Percentiles rank a stretch among this genome's conserved stretches.
These are phyloP conservation scores for Gallinago paraguaiae DNA, from an alignment of 2,113 vertebrate genomes.

Conservation along the genomic window DNA sequence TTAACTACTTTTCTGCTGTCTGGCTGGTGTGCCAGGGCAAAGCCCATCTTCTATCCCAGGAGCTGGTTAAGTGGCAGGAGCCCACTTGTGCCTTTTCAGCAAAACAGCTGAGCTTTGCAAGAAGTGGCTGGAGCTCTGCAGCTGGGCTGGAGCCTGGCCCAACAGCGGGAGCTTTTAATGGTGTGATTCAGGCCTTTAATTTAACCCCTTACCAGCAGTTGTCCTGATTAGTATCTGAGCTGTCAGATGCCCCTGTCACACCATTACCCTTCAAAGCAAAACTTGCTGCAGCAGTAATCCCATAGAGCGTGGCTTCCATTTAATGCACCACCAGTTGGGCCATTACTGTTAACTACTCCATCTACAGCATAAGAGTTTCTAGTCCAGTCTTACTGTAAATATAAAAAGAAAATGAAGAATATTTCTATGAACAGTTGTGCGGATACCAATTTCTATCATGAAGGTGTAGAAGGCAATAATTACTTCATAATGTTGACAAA, in stretches of 20 bases:
- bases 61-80: neutral
- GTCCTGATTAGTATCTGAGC: neutral
- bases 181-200: neutral
- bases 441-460: neutral
- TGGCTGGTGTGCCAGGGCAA: neutral
- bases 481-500: neutral
- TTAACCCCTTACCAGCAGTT: constrained; percentile 18
- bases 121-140: neutral
- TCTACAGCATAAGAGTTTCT: neutral
- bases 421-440: neutral
- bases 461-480: neutral
- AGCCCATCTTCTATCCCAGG: neutral
- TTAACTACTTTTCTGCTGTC: neutral
- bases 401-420: neutral
- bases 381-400: neutral
- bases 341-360: neutral
- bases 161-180: neutral
- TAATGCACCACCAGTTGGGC: neutral
- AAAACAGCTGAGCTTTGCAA: neutral
- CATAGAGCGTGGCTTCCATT: neutral
- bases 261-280: neutral
- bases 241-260: neutral
- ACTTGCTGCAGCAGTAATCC: neutral
- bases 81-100: neutral
- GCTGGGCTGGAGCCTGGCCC: neutral